Evolutionary conservation across 53 echinoderm and acorn worm genomes (phyloP), one percentile per base, ranked within the genome.

Genomic region (Astropecten irregularis): DNA sequence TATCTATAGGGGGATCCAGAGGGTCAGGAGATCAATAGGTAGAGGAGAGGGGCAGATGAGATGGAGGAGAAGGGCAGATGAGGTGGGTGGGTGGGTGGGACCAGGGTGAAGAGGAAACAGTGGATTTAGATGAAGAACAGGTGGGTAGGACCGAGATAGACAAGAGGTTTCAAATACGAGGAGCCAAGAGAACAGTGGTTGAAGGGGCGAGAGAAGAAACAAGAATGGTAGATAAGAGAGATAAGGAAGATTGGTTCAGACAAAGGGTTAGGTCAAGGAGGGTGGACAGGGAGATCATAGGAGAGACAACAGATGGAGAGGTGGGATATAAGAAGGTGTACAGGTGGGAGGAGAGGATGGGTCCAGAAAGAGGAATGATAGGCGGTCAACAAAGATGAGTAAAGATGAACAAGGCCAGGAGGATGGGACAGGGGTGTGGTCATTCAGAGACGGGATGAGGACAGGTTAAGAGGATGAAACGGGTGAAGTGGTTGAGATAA

Each of bases 1-100:
- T 95, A 92, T 95, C 95, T 95, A 86, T 60, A 79, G 44, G 19
- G 29, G 72, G 66, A 56, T 54, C 30, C 37, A 25, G 49, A 50
- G 46, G 36, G 46, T 31, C 47, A 5, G 4, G 52, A 55, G 48
- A 53, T 48, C 36, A 60, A n/a, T 40, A 50, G 30, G 20, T 46
- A n/a, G 46, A 21, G 35, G 21, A 11, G 22, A 38, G n/a, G 57
- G 23, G 44, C 9, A 5, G 58, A 14, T 23, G 20, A 82, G 63
- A 49, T 51, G 33, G 3, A 15, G 5, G 1, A 49, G 9, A 19
- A 32, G 40, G 49, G 13, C 20, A 33, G 18, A 35, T 3, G 34
- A 8, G 42, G 25, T 31, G 4, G 59, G 19, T 59, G 62, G 62
- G 28, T 31, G 66, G 66, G 66, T 31, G 13, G 71, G 32, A 49